Conservation (phyloP, 1,140 invertebrate species). For the Laupala kohalensis region DNA sequence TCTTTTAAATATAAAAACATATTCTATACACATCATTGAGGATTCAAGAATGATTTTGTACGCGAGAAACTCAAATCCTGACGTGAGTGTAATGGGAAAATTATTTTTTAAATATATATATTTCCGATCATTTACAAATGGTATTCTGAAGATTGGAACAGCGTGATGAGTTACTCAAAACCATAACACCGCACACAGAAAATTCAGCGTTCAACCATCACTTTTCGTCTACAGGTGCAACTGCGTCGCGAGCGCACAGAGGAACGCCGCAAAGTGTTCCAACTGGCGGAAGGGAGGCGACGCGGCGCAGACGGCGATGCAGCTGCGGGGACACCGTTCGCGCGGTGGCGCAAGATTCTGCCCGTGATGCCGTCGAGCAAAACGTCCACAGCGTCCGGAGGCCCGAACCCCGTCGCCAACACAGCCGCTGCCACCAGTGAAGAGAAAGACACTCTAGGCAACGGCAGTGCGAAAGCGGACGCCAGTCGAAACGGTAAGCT, state of each 20-base stretch:
- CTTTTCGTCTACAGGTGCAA: conserved; percentile 48
- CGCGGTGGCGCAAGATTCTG: conserved; percentile 56
- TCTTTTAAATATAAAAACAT: no score
- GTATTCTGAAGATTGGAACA: no score
- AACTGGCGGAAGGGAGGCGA: conserved; percentile 58
- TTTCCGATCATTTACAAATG: no score
- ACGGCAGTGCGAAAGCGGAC: conserved; percentile 31
- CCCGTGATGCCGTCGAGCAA: conserved; percentile 29
- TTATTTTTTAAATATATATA: no score
- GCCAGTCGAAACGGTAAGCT: conserved; percentile 6
- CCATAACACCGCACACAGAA: no score
- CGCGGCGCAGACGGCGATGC: conserved; percentile 33
- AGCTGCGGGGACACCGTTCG: conserved; percentile 45
- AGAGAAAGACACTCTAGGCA: no score
- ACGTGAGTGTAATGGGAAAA: no score
- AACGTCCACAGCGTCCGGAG: conserved; percentile 8
- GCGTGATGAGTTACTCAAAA: no score
- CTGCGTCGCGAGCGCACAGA: conserved; percentile 77
- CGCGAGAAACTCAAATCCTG: no score
- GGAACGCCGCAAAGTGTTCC: conserved; percentile 84
- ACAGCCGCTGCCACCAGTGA: conserved; percentile 24
- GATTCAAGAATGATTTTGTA: no score
- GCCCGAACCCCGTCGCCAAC: not conserved
- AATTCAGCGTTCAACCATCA: no score
- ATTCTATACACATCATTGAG: no score